phyloP scores from a whole-genome alignment of 2,888 invertebrate species.

The Drosophila anomalata region DNA sequence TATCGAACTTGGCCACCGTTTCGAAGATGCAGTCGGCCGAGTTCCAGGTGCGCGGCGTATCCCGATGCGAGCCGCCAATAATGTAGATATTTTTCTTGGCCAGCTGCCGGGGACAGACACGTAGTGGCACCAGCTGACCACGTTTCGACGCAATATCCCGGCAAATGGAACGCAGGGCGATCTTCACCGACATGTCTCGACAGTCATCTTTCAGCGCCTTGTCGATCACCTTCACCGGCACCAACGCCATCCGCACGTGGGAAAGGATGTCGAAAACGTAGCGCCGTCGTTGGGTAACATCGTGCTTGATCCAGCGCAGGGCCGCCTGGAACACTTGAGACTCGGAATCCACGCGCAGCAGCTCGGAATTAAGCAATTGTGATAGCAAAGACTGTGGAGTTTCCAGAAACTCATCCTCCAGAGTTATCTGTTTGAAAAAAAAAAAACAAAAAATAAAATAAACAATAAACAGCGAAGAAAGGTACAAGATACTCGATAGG shows the following conservation, averaged over 20 bases:
- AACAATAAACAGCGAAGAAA: neutral
- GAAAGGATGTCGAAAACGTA: slow-evolving; percentile 94
- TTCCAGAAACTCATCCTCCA: slow-evolving; percentile 94
- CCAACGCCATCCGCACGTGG: slow-evolving; percentile 92
- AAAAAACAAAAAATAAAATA: neutral
- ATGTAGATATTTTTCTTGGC: slow-evolving; percentile 94
- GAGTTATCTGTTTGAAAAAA: slow-evolving; percentile 81
- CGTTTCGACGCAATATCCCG: slow-evolving; percentile 90
- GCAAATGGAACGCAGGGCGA: slow-evolving; percentile 91
- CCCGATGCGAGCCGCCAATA: slow-evolving; percentile 94
- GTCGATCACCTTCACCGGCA: slow-evolving; percentile 91
- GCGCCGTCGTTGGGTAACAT: slow-evolving; percentile 90
- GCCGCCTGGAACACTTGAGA: slow-evolving; percentile 95
- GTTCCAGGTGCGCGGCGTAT: slow-evolving; percentile 89
- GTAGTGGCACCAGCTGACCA: slow-evolving; percentile 90
- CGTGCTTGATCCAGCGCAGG: slow-evolving; percentile 93
- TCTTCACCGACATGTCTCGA: slow-evolving; percentile 91
- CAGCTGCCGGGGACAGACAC: slow-evolving; percentile 91
- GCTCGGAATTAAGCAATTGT: slow-evolving; percentile 92
- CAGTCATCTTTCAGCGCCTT: slow-evolving; percentile 89
- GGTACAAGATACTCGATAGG: too few relatives aligned
- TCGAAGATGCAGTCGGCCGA: slow-evolving; percentile 92
- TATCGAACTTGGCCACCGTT: slow-evolving; percentile 92
- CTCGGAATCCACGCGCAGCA: slow-evolving; percentile 94
- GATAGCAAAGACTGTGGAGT: slow-evolving; percentile 91